Base-by-base conservation (phyloP, 2,888 invertebrate species). In the Dexiosoma caninum region DNA sequence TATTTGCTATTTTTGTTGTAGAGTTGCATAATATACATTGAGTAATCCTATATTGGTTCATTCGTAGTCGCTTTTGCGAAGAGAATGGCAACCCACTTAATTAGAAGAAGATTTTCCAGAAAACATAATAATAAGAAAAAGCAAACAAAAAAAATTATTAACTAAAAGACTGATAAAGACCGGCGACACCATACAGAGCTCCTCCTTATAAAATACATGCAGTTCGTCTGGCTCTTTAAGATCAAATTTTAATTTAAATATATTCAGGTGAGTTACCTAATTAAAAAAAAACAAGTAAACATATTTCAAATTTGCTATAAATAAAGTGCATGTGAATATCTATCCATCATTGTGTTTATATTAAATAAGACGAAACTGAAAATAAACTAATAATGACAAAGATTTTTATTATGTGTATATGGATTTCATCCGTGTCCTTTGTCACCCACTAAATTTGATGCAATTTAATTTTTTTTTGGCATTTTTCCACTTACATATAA, bases 381-480 rank as follows among this genome's bases (percentile, higher is more conserved):
- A 60, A 67, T 10, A 51, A 75, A 62, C 6, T 37, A 37, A 46
- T n/a, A 66, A 59, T 53, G 30, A 32, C 51, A 14, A 64, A 30
- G 23, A n/a, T n/a, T 55, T 37, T 49, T 49, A 40, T 67, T 67
- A 27, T 64, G 23, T 55, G 32, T 57, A 49, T 37, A 49, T 46
- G 37, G 62, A 74, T 46, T 57, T 77, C 55, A 81, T 72, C 72
- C 64, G 53, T 64, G 16, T 62, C 72, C 66, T 64, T 66, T 70
- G 72, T 59, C 71, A 59, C 69, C 74, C 77, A 81, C 51, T 53
- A 74, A 62, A 81, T 81, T 74, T 70, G 23, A 62, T 72, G 76
- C 67, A 81, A 69, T 81, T 76, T 70, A 59, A 49, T 57, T 35
- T 66, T 64, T 70, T 79, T 51, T 74, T 81, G 81, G 77, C 81